phyloP scores from a whole-genome alignment of 2,888 invertebrate genomes.

The Tubulanus polymorphus region DNA sequence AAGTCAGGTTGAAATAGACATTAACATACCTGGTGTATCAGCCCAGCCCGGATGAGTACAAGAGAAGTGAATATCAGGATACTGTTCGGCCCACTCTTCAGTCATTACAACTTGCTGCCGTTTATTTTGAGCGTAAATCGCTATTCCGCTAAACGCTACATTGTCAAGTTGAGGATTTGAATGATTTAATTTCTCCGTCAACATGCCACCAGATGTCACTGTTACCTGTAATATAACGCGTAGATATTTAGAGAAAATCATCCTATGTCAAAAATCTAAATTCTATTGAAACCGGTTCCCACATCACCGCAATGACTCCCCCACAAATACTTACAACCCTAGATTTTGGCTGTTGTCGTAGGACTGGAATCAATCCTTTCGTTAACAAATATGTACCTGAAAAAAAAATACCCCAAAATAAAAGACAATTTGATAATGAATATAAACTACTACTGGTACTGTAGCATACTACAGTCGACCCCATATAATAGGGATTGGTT shows the following conservation, averaged over 20 bases:
- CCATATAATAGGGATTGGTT: too few species aligned
- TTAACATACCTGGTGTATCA: constrained; percentile 52
- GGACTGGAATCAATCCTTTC: constrained; percentile 43
- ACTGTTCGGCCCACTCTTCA: constrained; percentile 49
- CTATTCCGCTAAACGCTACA: constrained; percentile 55
- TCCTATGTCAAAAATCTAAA: not conserved
- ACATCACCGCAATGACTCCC: not conserved
- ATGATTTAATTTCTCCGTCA: constrained; percentile 52
- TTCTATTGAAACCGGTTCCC: not conserved
- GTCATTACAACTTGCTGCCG: constrained; percentile 55
- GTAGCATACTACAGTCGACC: too few species aligned
- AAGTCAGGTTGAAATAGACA: too few species aligned
- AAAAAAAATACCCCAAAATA: constrained; percentile 8
- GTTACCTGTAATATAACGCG: constrained; percentile 39
- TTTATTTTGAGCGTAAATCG: constrained; percentile 57
- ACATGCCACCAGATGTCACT: constrained; percentile 57
- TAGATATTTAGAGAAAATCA: constrained; percentile 17
- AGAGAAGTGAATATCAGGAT: constrained; percentile 54
- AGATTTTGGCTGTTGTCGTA: constrained; percentile 45
- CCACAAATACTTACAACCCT: constrained; percentile 37
- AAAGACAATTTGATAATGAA: not conserved
- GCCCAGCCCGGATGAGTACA: constrained; percentile 58
- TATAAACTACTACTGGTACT: too few species aligned
- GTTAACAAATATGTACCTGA: constrained; percentile 53
- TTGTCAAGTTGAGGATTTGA: constrained; percentile 54